Evolutionary conservation across 2,797 vertebrate genomes (phyloP), one percentile per base, ranked within the genome.

Genomic region (Sebastes vulpes): DNA sequence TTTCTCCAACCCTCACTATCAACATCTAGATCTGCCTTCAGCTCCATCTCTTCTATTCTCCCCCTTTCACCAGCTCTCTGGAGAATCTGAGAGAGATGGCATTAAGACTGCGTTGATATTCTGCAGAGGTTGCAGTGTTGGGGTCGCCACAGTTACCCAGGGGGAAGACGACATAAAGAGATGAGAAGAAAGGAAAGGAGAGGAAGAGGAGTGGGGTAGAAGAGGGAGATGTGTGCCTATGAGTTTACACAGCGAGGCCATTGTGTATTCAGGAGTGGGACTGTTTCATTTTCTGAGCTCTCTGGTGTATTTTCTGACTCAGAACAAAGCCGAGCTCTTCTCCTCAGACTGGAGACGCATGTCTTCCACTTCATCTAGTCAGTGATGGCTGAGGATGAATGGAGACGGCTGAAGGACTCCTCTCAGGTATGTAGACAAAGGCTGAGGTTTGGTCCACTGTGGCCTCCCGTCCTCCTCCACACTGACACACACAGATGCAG

Each of bases 121-220:
- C 88, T 84, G 84, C 78, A 61, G 84, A 86, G 87, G 84, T 56
- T 74, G 81, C 75, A 71, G 53, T 11, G 89, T 86, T 88, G 67
- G 79, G 74, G 82, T 84, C 81, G 8, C 56, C 72, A 65, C 70
- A 60, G 56, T 84, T 67, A 85, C 77, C 71, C 80, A 16, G 16
- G 54, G 56, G 61, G 29, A 60, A 59, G 60, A 57, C 2, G 4
- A 58, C 23, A 60, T 38, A 74, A 65, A 80, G 50, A 26, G 67
- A 72, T 20, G 60, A 75, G 65, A 53, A 68, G 35, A 64, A 65
- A 66, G 64, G 74, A 18, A 9, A 65, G 12, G 42, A 52, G 38
- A 68, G 56, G 63, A 79, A 12, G 10, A 66, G 59, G 16, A 71
- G 77, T 4, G 53, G 18, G 16, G 18, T n/a, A 25, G 57, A 72